phyloP scores from a whole-genome alignment of 2,113 vertebrate genomes.

The Nannobrachium achirus region DNA sequence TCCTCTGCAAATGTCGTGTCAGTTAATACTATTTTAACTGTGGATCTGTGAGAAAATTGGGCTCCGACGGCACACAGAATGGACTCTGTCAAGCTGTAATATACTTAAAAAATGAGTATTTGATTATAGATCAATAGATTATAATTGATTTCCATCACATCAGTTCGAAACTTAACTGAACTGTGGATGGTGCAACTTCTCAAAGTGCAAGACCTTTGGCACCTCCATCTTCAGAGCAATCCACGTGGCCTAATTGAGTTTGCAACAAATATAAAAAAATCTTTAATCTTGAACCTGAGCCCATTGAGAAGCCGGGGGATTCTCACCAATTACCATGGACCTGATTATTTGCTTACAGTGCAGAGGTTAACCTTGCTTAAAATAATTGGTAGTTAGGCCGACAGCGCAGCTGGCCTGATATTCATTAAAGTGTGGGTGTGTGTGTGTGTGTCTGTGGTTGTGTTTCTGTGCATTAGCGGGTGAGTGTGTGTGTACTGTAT shows the following conservation, averaged over 20 bases:
- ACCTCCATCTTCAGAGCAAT: not conserved
- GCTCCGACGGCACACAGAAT: too few species aligned
- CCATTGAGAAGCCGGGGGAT: not conserved
- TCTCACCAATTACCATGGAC: not conserved
- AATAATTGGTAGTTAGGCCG: constrained; percentile 45
- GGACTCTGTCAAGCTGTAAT: too few species aligned
- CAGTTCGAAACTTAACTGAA: too few species aligned
- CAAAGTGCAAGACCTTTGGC: not conserved
- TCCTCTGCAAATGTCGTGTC: too few species aligned
- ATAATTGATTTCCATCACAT: too few species aligned
- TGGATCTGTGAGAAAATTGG: too few species aligned
- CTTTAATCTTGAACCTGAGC: not conserved
- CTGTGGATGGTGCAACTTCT: too few species aligned
- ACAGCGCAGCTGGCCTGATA: constrained; percentile 32
- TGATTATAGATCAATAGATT: too few species aligned
- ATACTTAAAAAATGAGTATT: too few species aligned
- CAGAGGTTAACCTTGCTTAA: constrained; percentile 20
- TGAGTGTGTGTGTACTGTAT: not conserved
- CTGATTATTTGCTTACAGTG: constrained; percentile 34
- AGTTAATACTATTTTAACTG: too few species aligned
- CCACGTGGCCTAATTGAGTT: not conserved
- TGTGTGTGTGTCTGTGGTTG: too few species aligned
- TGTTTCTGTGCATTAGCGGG: not conserved
- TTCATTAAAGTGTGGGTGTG: constrained; percentile 26
- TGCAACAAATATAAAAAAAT: not conserved